Base-by-base conservation (phyloP, 1,140 invertebrate species). In the Drosophila nigrodunni region DNA sequence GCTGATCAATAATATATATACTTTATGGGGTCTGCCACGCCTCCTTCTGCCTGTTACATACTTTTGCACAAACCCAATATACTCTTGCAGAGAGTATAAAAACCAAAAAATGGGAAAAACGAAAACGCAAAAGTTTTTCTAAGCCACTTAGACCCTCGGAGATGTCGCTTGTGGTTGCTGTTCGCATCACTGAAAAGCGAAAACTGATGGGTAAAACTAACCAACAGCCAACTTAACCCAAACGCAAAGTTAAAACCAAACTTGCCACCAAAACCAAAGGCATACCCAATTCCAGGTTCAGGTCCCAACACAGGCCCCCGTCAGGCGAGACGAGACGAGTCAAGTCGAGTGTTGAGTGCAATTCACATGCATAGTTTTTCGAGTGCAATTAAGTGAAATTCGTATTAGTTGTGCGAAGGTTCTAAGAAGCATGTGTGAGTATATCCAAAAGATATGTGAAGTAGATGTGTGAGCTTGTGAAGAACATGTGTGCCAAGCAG, bases 371-470 rank as follows among this genome's bases (percentile, higher is more conserved):
- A 89, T 81, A 85, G 85, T 80, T 85, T 79, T 80, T 89, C 78
- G 74, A 89, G 86, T 78, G 80, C 85, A 88, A 88, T 88, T 88
- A 88, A 88, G 85, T 85, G 77, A 85, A 89, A 88, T 71, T 88
- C 80, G 80, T 89, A 78, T 89, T 85, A 88, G 77, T 88, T 85
- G 70, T 87, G 67, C 64, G 47, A 30, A 41, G 35, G 10, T 18
- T 18, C 13, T 8, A 39, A 61, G 44, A 9, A 54, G 25, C 2
- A 30, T 30, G 6, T 41, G 52, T 35, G 34, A 15, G 11, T 21
- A 39, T 59, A 49, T 34, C 39, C 52, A 39, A 30, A 49, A 13
- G 25, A 50, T 54, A 25, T 50, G 44, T 35, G 25, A 25, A 18
- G 25, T 30, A 5, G 3, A 39, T 43, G 15, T 49, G 35, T 21